Base-by-base conservation (phyloP, 2,888 invertebrate genomes). In the Zygaena filipendulae region DNA sequence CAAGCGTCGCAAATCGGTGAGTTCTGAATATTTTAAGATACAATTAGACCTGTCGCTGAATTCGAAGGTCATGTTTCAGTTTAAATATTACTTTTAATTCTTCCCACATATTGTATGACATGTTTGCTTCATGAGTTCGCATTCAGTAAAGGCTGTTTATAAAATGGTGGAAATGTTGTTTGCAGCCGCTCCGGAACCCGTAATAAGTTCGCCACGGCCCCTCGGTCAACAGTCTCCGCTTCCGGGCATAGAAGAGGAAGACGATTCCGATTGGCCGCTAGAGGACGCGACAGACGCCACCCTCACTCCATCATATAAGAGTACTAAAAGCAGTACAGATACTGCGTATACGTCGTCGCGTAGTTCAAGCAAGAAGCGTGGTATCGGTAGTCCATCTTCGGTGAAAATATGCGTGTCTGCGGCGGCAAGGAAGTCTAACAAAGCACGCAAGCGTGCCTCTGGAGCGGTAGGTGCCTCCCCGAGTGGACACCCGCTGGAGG, bases 181-280 rank as follows among this genome's bases (percentile, higher is more conserved):
- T 83, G 41, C 82, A 83, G 55, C 81, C 72, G 64, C 69, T 66
- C 72, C 80, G 43, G 81, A 77, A 57, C 72, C 81, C 40, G 64
- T 79, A 51, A 60, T 77, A 62, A 80, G 64, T 64, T 74, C 82
- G 45, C 72, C 84, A 51, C 66, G 85, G 57, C 77, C 84, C 49
- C 62, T 81, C 62, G 71, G 86, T 56, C 84, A 88, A 74, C 85
- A 88, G 44, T 87, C 90, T 27, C 87, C 89, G 34, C 77, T 91
- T 41, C 91, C 91, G 45, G 91, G 91, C 49, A 91, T 91, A 42
- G 88, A 90, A 58, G 91, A 91, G 59, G 91, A 91, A 63, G 91
- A 91, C 68, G 88, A 88, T 58, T 84, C 85, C 32, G 84, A 84
- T 52, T 77, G 75, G 67, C 81, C 81, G 21, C 60, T 81, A 34